These are phyloP conservation scores for Rhogogaster chlorosoma DNA, from an alignment of 2,888 invertebrate species.

Conservation along the genomic window DNA sequence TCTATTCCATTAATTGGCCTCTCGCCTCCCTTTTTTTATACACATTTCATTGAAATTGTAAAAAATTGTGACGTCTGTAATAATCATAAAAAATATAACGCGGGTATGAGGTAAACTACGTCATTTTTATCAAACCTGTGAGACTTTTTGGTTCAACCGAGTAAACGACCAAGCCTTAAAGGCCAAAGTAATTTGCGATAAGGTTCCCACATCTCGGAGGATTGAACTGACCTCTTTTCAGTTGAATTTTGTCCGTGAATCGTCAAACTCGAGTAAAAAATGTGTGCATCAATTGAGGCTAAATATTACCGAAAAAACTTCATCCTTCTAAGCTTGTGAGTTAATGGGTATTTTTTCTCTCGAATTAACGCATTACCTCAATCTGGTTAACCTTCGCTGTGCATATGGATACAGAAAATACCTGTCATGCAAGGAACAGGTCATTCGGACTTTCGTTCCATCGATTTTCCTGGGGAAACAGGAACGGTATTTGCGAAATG, in stretches of 20 bases:
- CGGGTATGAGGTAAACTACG: not conserved
- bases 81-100: conserved; percentile 8
- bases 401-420: no score
- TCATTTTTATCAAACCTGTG: conserved; percentile 9
- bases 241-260: not conserved
- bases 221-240: not conserved
- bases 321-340: conserved; percentile 34
- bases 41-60: not conserved
- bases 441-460: not conserved
- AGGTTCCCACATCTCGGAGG: not conserved
- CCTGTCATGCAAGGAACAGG: not conserved
- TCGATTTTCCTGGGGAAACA: not conserved
- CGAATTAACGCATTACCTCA: not conserved
- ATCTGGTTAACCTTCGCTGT: not conserved
- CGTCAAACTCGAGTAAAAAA: not conserved
- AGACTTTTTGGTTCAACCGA: not conserved
- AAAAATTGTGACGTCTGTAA: not conserved
- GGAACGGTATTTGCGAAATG: not conserved
- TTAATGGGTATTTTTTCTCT: not conserved
- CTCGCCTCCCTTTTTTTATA: not conserved
- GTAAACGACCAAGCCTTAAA: not conserved
- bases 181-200: conserved; percentile 33
- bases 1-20: not conserved
- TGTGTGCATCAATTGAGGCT: not conserved
- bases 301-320: conserved; percentile 1